Base-by-base conservation (phyloP, 1,140 invertebrate species). In the Orius insidiosus region DNA sequence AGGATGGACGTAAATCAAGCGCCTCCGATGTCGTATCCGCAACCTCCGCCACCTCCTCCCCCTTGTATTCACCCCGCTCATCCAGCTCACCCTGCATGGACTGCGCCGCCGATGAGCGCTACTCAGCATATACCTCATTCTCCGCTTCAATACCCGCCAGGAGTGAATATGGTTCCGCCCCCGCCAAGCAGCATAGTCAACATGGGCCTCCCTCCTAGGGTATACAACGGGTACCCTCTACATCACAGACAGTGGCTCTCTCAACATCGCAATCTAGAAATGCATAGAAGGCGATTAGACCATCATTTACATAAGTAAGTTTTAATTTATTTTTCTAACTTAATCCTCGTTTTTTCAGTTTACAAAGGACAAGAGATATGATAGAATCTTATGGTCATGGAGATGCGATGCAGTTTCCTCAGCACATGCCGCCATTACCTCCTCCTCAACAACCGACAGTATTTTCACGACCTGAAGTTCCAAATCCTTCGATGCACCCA, bases 221-320 rank as follows among this genome's bases (percentile, higher is more conserved):
- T 81, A 37, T 75, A 81, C 66, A 43, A 43, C 14, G 31, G 41
- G n/a, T 43, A 43, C 41, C 71, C 78, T 18, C 64, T 79, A 6
- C 78, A 82, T 58, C 77, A 80, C 55, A 67, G 76, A 51, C 59
- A 83, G 14, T 82, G 78, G 77, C 67, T 77, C 45, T 68, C 72
- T 4, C 79, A 82, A 54, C 79, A 82, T 52, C 72, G 76, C 46
- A 70, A 73, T 57, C 73, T 80, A 65, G 73, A 81, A 65, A 60
- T 73, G 51, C 71, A 74, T 53, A 63, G 76, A 24, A 67, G 75
- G 47, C 63, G 68, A 47, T 65, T 72, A 56, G 71, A 72, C 50
- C 57, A 59, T 51, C 57, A 58, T n/a, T 58, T 58, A 57, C 60
- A 60, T 45, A 49, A 52, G 61, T 66, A 56, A 55, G 51, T 55